Conservation (phyloP, 2,113 vertebrate genomes). For the Mus spicilegus region DNA sequence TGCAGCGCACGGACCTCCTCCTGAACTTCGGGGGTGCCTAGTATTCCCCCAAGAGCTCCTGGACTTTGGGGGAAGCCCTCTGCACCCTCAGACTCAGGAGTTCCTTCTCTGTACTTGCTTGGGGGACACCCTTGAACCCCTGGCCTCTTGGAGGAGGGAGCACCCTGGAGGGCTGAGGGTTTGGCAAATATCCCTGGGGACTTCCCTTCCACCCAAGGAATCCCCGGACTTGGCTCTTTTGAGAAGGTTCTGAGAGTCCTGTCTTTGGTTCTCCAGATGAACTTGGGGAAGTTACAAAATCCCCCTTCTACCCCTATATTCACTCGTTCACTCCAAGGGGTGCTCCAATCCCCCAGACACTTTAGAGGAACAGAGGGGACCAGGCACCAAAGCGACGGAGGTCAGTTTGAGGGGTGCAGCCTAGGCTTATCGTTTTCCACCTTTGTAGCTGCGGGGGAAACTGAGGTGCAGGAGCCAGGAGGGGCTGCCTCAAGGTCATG, state of each 20-base stretch:
- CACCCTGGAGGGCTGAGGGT: not conserved
- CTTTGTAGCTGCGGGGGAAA: conserved; percentile 45
- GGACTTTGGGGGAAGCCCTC: not conserved
- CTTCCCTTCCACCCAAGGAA: not conserved
- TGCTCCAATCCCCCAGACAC: not conserved
- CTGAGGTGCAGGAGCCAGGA: conserved; percentile 56
- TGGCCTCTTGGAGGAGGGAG: not conserved
- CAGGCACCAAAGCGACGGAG: not conserved
- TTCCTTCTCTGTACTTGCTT: not conserved
- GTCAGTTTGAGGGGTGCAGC: not conserved
- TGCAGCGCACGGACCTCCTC: not conserved
- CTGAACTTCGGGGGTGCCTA: not conserved
- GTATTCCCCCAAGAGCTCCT: not conserved
- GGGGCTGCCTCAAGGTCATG: conserved; percentile 70
- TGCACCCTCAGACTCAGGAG: not conserved
- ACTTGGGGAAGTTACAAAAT: conserved; percentile 73
- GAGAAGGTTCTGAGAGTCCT: not conserved
- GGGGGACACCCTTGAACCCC: not conserved
- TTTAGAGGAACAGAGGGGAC: not conserved
- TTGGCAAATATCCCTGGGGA: not conserved
- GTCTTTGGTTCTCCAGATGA: not conserved
- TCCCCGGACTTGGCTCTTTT: not conserved
- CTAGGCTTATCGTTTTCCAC: rapidly evolving
- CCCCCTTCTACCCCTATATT: not conserved
- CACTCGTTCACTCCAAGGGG: not conserved